Evolutionary conservation across 2,888 invertebrate genomes (phyloP).

Genomic region (Molanna angustata): DNA sequence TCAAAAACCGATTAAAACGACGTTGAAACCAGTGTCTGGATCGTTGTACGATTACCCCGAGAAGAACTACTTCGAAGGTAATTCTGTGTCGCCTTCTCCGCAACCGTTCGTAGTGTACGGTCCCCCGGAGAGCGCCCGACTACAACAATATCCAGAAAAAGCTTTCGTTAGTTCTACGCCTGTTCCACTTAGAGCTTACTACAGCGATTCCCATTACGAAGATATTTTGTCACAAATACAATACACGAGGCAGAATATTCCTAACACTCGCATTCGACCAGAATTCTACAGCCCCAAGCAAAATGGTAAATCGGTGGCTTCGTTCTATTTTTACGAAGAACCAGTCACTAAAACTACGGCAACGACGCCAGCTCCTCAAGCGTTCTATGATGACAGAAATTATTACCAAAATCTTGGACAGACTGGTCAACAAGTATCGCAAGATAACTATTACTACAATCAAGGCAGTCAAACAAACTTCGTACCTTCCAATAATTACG

Average conservation of each 20-base stretch:
- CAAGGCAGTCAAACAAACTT: constrained; percentile 43
- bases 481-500: constrained; percentile 46
- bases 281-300: constrained; percentile 37
- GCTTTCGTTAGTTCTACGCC: constrained; percentile 56
- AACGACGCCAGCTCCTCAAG: constrained; percentile 56
- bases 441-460: constrained; percentile 46
- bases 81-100: constrained; percentile 47
- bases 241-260: constrained; percentile 40
- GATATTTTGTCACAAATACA: constrained; percentile 56
- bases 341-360: constrained; percentile 42
- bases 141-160: constrained; percentile 41
- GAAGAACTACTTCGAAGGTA: constrained; percentile 44
- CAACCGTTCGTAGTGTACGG: constrained; percentile 55
- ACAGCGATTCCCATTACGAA: constrained; percentile 55
- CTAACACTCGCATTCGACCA: constrained; percentile 29
- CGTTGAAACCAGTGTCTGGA: constrained; percentile 49
- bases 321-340: constrained; percentile 70
- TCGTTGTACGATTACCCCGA: constrained; percentile 52
- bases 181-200: constrained; percentile 61
- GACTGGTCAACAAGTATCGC: constrained; percentile 39
- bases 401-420: constrained; percentile 27
- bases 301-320: constrained; percentile 52
- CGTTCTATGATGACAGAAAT: constrained; percentile 50
- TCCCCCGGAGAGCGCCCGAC: constrained; percentile 46
- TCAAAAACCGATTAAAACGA: constrained; percentile 50